Percentiles rank a stretch among this genome's conserved stretches.
These are phyloP conservation scores for Zaprionus inermis DNA, from an alignment of 1,140 invertebrate species.

Conservation along the genomic window DNA sequence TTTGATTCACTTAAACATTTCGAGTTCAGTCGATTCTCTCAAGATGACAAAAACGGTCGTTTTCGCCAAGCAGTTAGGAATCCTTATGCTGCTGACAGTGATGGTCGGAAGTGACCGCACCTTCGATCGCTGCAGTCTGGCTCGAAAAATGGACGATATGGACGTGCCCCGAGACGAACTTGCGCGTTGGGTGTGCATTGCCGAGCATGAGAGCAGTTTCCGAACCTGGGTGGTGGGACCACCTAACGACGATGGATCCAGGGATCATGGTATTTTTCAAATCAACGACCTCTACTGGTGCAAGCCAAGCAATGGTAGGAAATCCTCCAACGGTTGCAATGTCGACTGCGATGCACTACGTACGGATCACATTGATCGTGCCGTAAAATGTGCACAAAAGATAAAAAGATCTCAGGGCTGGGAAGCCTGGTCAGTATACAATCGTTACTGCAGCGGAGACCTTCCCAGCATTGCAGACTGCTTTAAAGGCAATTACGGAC, in stretches of 20 bases:
- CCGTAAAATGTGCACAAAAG: conserved; percentile 33
- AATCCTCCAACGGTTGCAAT: conserved; percentile 15
- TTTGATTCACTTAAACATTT: no score
- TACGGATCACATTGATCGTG: conserved; percentile 24
- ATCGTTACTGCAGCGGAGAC: conserved; percentile 12
- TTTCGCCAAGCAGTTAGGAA: background rate
- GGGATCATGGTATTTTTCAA: conserved; percentile 86
- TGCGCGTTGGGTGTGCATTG: conserved; percentile 45
- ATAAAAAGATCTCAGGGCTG: conserved; percentile 12
- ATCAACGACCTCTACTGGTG: conserved; percentile 86
- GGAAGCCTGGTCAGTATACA: conserved; percentile 36
- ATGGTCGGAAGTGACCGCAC: background rate
- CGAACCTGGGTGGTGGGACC: conserved; percentile 29
- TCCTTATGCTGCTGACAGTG: background rate
- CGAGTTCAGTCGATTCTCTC: background rate
- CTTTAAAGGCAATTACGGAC: background rate
- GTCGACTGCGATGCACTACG: conserved; percentile 20
- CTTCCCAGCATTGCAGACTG: conserved; percentile 39
- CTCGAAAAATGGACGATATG: conserved; percentile 18
- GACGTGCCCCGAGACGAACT: conserved; percentile 29
- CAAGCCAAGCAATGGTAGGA: conserved; percentile 5
- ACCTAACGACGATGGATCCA: conserved; percentile 84
- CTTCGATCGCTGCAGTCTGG: conserved; percentile 39
- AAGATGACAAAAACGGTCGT: conserved; percentile 18
- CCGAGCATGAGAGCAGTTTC: conserved; percentile 39